These are phyloP conservation scores for Diploscapter pachys DNA, from an alignment of 1,140 invertebrate species.

Conservation along the genomic window DNA sequence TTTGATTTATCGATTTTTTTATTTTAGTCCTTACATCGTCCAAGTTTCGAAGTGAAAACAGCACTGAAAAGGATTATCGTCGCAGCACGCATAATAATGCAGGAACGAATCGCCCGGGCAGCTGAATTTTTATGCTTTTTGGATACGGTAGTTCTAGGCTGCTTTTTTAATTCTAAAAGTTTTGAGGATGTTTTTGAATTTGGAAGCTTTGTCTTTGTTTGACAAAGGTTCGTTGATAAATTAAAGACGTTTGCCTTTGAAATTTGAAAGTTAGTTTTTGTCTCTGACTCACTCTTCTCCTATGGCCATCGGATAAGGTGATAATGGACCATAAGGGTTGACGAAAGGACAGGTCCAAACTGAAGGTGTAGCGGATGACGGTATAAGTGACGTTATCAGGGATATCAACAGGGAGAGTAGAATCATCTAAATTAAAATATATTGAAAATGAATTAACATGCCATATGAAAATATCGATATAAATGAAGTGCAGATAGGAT, in stretches of 20 bases:
- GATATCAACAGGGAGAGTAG: too few species aligned
- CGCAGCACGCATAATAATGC: slow-evolving; percentile 55
- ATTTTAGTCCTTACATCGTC: slow-evolving; percentile 47
- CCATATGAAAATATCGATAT: too few species aligned
- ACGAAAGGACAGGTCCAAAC: slow-evolving; percentile 33
- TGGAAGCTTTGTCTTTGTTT: slow-evolving; percentile 19
- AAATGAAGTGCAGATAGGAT: too few species aligned
- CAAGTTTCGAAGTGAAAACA: slow-evolving; percentile 57
- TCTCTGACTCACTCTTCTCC: slow-evolving; percentile 31
- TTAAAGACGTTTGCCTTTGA: too few species aligned
- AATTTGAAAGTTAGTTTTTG: background rate
- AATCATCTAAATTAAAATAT: too few species aligned
- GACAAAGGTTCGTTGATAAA: background rate
- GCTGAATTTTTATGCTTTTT: slow-evolving; percentile 32
- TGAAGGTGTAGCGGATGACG: slow-evolving; percentile 16
- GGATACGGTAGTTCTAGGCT: too few species aligned
- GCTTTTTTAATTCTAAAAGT: too few species aligned
- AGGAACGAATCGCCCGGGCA: slow-evolving; percentile 54
- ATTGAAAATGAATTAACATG: too few species aligned
- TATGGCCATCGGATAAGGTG: background rate
- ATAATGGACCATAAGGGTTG: slow-evolving; percentile 2
- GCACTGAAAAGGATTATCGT: slow-evolving; percentile 57
- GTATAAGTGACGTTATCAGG: too few species aligned
- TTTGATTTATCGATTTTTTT: background rate
- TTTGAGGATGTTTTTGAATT: too few species aligned